Conservation (phyloP, 2,797 vertebrate species). For the Ceryle rudis region DNA sequence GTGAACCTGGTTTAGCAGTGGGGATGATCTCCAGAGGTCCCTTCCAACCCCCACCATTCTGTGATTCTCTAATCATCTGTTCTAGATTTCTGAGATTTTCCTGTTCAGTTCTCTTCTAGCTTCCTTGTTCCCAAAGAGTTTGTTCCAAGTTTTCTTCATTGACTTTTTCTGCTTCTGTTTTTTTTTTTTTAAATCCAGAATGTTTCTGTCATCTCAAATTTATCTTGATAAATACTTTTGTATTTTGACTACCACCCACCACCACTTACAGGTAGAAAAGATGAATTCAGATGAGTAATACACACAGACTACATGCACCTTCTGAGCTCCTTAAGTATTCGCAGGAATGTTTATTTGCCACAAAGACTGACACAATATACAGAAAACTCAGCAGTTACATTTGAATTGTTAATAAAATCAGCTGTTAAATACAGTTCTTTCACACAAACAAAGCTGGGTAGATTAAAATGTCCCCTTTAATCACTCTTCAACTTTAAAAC, state of each 20-base stretch:
- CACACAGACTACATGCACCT: not conserved
- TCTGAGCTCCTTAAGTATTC: not conserved
- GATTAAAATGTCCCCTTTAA: slow-evolving; percentile 8
- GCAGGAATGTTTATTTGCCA: slow-evolving; percentile 30
- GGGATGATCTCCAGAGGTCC: too few relatives aligned
- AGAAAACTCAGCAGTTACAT: not conserved
- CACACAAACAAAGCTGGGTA: not conserved
- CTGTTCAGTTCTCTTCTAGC: not conserved
- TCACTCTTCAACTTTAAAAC: slow-evolving; percentile 6
- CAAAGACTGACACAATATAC: not conserved
- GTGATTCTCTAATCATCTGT: not conserved
- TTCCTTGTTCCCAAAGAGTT: not conserved
- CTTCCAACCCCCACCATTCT: not conserved
- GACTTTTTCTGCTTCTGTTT: not conserved
- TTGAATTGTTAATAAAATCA: slow-evolving; percentile 38
- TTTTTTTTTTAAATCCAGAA: not conserved
- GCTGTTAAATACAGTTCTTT: not conserved
- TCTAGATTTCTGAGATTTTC: not conserved
- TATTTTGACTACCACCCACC: not conserved
- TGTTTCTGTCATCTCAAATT: not conserved
- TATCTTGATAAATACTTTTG: not conserved
- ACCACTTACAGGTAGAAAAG: not conserved
- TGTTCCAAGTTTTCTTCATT: not conserved
- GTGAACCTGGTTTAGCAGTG: too few relatives aligned
- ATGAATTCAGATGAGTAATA: slow-evolving; percentile 12